A percentile compares a stretch with the other conserved stretches of the same genome.
Evolutionary conservation across 2,113 vertebrate species (phyloP).

Genomic region (Xiphophorus hellerii): DNA sequence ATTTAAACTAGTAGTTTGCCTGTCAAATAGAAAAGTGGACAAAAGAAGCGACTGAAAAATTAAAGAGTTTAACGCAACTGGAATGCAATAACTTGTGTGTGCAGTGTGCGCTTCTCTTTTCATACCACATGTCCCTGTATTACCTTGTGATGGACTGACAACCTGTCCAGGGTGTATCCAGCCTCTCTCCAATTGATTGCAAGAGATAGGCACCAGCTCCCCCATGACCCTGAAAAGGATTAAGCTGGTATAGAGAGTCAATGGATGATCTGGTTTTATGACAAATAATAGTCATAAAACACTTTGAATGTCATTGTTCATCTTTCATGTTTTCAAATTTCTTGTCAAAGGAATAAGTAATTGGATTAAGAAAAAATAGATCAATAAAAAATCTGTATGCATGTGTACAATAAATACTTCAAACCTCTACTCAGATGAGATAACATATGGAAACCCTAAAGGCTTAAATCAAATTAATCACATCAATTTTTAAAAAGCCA

Average conservation of each 20-base stretch:
- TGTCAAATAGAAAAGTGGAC: too few relatives aligned
- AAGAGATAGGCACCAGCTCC: not conserved
- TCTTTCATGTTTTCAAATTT: not conserved
- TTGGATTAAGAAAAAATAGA: not conserved
- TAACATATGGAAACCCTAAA: not conserved
- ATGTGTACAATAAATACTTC: not conserved
- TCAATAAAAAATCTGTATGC: not conserved
- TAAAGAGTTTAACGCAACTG: not conserved
- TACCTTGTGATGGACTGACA: not conserved
- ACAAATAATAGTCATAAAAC: not conserved
- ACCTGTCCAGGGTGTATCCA: not conserved
- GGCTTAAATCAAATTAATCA: not conserved
- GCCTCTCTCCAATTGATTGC: not conserved
- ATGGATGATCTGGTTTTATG: not conserved
- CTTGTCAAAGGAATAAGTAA: not conserved
- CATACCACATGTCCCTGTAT: not conserved
- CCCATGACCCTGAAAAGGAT: not conserved
- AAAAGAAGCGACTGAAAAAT: not conserved
- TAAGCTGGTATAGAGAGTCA: not conserved
- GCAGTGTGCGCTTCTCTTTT: not conserved
- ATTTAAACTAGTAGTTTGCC: too few relatives aligned
- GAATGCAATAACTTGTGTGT: not conserved
- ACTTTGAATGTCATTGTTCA: not conserved
- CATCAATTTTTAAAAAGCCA: slow-evolving; percentile 30
- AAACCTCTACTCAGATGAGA: not conserved